phyloP scores from a whole-genome alignment of 53 echinoderm and acorn worm species.

The Temnopleurus reevesii region DNA sequence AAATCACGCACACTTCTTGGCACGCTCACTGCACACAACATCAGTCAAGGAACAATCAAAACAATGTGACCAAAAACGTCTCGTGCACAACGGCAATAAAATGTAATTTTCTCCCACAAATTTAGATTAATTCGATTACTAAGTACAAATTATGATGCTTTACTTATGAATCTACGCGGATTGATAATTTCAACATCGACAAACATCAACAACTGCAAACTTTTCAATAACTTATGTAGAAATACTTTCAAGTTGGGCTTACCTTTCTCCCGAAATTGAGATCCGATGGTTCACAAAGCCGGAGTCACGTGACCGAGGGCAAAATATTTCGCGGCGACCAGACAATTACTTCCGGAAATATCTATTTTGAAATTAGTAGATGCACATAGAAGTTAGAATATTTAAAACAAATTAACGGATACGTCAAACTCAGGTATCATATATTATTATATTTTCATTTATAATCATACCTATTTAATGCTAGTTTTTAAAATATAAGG shows the following conservation, averaged over 20 bases:
- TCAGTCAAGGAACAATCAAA: constrained; percentile 21
- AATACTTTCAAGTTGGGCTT: neutral
- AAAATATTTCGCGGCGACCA: constrained; percentile 84
- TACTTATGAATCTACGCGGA: neutral
- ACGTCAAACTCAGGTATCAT: too few species aligned
- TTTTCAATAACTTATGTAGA: constrained; percentile 8
- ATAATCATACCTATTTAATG: too few species aligned
- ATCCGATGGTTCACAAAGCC: constrained; percentile 82
- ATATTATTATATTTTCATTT: too few species aligned
- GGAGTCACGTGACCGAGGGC: constrained; percentile 87
- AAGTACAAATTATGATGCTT: neutral
- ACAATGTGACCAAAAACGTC: constrained; percentile 29
- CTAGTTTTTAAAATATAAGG: too few species aligned
- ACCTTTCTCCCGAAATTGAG: constrained; percentile 60
- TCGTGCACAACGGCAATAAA: neutral
- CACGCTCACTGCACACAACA: neutral
- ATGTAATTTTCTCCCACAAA: neutral
- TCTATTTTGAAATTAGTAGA: neutral
- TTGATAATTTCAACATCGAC: neutral
- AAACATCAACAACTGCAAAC: neutral
- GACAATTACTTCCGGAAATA: constrained; percentile 84
- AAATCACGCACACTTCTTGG: neutral
- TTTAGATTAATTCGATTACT: neutral
- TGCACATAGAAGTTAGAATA: too few species aligned
- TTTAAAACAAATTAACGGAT: too few species aligned